Conservation (phyloP, 2,888 invertebrate genomes). For the Electrophaes corylata region DNA sequence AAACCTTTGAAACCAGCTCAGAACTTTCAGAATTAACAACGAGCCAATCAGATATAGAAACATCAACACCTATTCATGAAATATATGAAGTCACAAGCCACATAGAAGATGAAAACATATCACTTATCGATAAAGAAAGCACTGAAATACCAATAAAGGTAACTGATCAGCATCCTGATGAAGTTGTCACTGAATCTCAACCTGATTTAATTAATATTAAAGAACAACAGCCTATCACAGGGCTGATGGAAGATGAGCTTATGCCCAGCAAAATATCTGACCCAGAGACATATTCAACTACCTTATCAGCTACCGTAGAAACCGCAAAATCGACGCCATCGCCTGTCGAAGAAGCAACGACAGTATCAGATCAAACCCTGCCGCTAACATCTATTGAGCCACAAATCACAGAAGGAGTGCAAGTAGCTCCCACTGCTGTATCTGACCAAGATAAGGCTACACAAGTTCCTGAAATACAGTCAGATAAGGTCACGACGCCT, state of each 20-base stretch:
- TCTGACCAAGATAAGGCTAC: constrained; percentile 23
- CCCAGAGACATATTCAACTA: constrained; percentile 26
- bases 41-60: constrained; percentile 9
- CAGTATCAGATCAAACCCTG: constrained; percentile 14
- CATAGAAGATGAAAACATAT: constrained; percentile 11
- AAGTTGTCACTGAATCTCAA: constrained; percentile 22
- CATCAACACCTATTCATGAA: constrained; percentile 24
- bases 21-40: constrained; percentile 16
- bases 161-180: constrained; percentile 14
- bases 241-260: constrained; percentile 19
- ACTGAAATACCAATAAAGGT: constrained; percentile 11
- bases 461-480: constrained; percentile 17
- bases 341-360: constrained; percentile 20
- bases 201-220: constrained; percentile 13
- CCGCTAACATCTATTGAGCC: constrained; percentile 12
- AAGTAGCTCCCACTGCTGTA: constrained; percentile 21
- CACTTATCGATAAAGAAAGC: constrained; percentile 10
- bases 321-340: constrained; percentile 13
- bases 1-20: constrained; percentile 12
- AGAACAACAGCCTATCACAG: constrained; percentile 14
- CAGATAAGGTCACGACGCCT: constrained; percentile 32
- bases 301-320: constrained; percentile 14
- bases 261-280: constrained; percentile 18
- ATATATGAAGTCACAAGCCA: constrained; percentile 22
- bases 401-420: constrained; percentile 18